Evolutionary conservation across 2,888 invertebrate species (phyloP), one percentile per base, ranked within the genome.

Genomic region (Phyllotreta striolata): DNA sequence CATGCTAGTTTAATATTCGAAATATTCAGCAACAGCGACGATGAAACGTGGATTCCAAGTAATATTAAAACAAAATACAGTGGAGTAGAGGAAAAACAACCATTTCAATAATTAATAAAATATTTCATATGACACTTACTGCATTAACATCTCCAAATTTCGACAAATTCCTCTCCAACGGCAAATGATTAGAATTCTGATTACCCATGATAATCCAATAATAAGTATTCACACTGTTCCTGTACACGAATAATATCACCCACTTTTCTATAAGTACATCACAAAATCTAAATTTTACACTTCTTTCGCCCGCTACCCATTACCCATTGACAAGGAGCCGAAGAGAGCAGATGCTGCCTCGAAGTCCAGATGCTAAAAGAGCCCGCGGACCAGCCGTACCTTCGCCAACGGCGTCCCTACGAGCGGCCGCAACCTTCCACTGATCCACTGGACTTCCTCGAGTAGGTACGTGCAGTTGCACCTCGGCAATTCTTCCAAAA

Each of bases 161-260:
- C 41, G 83, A 84, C 67, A 84, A 81, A 74, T 84, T 84, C 80
- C 89, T 86, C 80, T 92, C 92, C 80, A 92, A 85, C 74, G 92
- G 92, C 82, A 91, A 91, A 82, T 92, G 92, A 78, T 91, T 90
- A 73, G 92, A 92, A 78, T 91, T 90, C 83, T 91, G 91, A 82
- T 92, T 92, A 78, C 92, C 92, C 92, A 92, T 92, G 74, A 64
- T 70, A 37, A 52, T 60, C 40, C 52, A 60, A 13, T 8, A 59
- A 57, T 55, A 64, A 24, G 24, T 24, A 24, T 24, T 24, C 24
- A 24, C 24, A 24, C 24, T 24, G 24, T 24, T 24, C 24, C 24
- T 24, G 24, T 24, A 24, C 24, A 24, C 24, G 24, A 24, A 24
- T 24, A 64, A 66, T 64, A 61, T 58, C 52, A 55, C 41, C 65